A percentile compares a stretch with the other conserved stretches of the same genome.
Evolutionary conservation across 1,140 invertebrate genomes (phyloP).

Genomic region (Ceratoteleas bidentatus): DNA sequence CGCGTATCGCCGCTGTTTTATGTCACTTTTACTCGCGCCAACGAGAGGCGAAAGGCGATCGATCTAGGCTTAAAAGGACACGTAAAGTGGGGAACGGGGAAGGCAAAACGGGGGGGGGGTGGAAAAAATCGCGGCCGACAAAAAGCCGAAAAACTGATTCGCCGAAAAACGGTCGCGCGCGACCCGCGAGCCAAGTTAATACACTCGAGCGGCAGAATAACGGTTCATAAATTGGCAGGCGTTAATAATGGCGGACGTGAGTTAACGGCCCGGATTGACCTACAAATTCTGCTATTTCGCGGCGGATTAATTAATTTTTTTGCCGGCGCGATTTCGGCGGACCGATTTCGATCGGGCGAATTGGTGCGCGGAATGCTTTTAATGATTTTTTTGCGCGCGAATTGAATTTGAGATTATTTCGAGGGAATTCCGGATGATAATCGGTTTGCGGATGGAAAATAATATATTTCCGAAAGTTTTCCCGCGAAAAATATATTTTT

Average conservation of each 20-base stretch:
- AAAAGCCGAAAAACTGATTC: conserved; percentile 52
- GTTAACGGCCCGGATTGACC: conserved; percentile 60
- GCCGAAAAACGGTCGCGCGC: conserved; percentile 44
- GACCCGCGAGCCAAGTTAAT: conserved; percentile 43
- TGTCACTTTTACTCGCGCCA: conserved; percentile 52
- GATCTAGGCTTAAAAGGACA: conserved; percentile 48
- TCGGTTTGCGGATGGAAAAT: too few species aligned
- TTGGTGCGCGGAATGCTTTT: too few species aligned
- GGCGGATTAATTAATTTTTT: conserved; percentile 58
- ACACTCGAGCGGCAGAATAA: conserved; percentile 49
- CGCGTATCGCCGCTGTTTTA: conserved; percentile 43
- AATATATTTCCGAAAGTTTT: too few species aligned
- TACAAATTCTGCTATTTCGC: conserved; percentile 47
- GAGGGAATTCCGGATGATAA: too few species aligned
- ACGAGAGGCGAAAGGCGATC: conserved; percentile 37
- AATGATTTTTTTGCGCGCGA: neutral
- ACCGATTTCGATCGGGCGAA: too few species aligned
- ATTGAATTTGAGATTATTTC: neutral
- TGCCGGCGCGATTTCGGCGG: neutral
- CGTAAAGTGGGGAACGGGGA: too few species aligned
- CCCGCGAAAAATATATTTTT: too few species aligned
- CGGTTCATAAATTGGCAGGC: conserved; percentile 65
- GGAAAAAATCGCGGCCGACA: conserved; percentile 23
- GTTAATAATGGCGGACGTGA: conserved; percentile 61
- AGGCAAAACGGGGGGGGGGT: too few species aligned